Evolutionary conservation across 2,797 vertebrate genomes (phyloP), one percentile per base, ranked within the genome.

Genomic region (Microctenopoma lineatum): DNA sequence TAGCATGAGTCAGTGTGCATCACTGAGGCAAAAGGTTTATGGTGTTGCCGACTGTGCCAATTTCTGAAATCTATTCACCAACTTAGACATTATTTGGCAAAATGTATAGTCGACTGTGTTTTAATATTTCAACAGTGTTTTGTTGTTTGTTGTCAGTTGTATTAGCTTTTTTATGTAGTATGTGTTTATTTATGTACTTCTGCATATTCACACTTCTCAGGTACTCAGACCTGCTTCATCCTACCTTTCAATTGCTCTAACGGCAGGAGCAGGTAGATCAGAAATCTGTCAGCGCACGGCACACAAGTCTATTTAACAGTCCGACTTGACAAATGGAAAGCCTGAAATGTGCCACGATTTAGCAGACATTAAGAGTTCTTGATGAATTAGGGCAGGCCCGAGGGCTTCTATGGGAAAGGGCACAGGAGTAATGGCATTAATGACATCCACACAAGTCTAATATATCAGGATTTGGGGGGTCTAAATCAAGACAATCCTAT

Each of bases 301-400:
- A 71, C 77, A 61, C 27, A 62, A 72, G 83, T 88, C 87, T 84
- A 67, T 87, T 87, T 87, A 85, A 71, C 55, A 59, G 76, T 70
- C 77, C 61, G 77, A 84, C 73, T 60, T 90, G 87, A 91, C 73
- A 51, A 90, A 92, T 89, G 79, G 75, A 82, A 82, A 84, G 79
- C 78, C 86, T 82, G 82, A 87, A 84, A 70, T 82, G 71, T 77
- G 81, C 74, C 80, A 46, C 83, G 81, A 91, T 90, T 90, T 87
- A 88, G 76, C 83, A 85, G 85, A 90, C 84, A 90, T 93, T 92
- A 91, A 90, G 90, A 81, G 79, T 75, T 81, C 75, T 87, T 88
- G 79, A 92, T 91, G 86, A 89, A 93, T 92, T 86, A 90, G 69
- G 87, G 66, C 63, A 44, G 47, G 74, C 86, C 85, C 79, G 72